Percentiles rank a stretch among this genome's conserved stretches.
These are phyloP conservation scores for Cherax destructor DNA, from an alignment of 1,140 invertebrate species.

Conservation along the genomic window DNA sequence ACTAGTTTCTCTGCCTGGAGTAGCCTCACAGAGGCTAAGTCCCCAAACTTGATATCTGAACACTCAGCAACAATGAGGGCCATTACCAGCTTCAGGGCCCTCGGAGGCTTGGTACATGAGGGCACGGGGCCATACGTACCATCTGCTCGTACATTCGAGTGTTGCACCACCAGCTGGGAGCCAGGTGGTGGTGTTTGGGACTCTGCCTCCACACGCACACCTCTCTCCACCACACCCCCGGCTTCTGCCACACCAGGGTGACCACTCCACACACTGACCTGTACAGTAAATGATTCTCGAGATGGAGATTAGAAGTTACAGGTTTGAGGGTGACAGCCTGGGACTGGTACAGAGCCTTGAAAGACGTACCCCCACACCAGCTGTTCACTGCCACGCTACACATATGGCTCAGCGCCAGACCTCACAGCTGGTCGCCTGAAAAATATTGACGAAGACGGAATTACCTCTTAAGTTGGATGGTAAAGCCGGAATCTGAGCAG, in stretches of 20 bases:
- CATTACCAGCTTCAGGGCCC: neutral
- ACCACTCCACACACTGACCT: neutral
- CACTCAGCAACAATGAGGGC: neutral
- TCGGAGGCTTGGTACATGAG: no score
- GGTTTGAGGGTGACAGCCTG: neutral
- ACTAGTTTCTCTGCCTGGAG: no score
- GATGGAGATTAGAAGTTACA: slow-evolving; percentile 28
- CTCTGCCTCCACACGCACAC: slow-evolving; percentile 16
- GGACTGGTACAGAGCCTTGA: neutral
- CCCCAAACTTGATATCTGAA: neutral
- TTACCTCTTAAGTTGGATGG: neutral
- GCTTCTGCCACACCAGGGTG: neutral
- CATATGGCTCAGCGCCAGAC: neutral
- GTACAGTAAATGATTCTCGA: slow-evolving; percentile 17
- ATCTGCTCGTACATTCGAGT: neutral
- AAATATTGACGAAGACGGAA: neutral
- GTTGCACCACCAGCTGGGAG: slow-evolving; percentile 5
- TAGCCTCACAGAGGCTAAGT: neutral
- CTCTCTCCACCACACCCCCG: neutral
- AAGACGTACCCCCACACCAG: neutral
- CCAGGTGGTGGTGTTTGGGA: slow-evolving; percentile 4
- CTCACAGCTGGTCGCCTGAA: neutral
- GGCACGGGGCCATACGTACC: neutral
- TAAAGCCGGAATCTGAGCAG: neutral
- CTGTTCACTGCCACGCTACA: neutral